Conservation (phyloP, 1,140 invertebrate species). For the Acromyrmex heyeri region DNA sequence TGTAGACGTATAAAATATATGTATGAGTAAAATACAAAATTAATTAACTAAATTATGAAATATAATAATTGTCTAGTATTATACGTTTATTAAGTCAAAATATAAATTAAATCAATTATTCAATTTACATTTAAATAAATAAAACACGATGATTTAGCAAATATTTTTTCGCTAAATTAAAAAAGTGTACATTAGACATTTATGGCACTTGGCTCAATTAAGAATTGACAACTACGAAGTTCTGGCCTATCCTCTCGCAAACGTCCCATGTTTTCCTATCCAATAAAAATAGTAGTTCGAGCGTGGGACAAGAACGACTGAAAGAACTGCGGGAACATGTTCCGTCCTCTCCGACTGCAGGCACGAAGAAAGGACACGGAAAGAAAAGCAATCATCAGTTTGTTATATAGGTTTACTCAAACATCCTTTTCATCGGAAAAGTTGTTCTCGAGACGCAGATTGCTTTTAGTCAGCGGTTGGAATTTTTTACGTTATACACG, state of each 20-base stretch:
- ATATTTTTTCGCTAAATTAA: neutral
- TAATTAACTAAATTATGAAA: neutral
- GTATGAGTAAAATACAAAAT: neutral
- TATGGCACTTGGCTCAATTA: slow-evolving; percentile 4
- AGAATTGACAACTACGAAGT: slow-evolving; percentile 9
- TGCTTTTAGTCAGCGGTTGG: slow-evolving; percentile 5
- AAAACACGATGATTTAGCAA: neutral
- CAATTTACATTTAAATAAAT: neutral
- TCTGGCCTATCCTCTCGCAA: neutral
- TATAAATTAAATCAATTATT: neutral
- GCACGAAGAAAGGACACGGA: slow-evolving; percentile 41
- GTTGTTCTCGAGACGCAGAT: slow-evolving; percentile 27
- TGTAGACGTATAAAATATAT: neutral
- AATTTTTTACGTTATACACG: slow-evolving; percentile 16
- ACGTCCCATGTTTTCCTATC: slow-evolving; percentile 6
- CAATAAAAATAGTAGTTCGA: slow-evolving; percentile 47
- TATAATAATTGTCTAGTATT: neutral
- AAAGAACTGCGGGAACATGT: slow-evolving; percentile 33
- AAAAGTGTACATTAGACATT: slow-evolving; percentile 6
- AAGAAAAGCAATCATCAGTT: slow-evolving; percentile 58
- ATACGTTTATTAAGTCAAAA: neutral
- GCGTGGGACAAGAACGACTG: slow-evolving; percentile 32
- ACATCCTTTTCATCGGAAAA: slow-evolving; percentile 28
- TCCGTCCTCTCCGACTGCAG: slow-evolving; percentile 22
- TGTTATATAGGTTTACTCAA: slow-evolving; percentile 42